These are phyloP conservation scores for Drosophila bifasciata DNA, from an alignment of 1,140 invertebrate species.

Conservation along the genomic window DNA sequence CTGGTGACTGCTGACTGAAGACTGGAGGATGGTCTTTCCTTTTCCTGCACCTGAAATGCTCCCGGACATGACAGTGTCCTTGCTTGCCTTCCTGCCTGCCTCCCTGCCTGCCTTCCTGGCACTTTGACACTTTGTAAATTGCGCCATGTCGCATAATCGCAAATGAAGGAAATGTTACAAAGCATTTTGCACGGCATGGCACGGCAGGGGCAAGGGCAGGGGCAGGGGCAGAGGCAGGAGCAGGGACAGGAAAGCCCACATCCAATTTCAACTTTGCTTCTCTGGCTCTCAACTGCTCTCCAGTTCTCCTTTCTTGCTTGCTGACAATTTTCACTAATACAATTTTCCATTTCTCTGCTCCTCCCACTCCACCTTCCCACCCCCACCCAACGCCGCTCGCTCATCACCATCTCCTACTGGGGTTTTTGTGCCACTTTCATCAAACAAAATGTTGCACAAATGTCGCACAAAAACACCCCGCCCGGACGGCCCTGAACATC, in stretches of 20 bases:
- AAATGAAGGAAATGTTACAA: conserved; percentile 79
- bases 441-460: conserved; percentile 78
- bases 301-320: conserved; percentile 13
- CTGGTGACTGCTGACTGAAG: too few species aligned
- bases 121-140: conserved; percentile 83
- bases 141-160: conserved; percentile 75
- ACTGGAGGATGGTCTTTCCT: too few species aligned
- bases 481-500: background rate
- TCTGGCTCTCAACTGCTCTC: conserved; percentile 8
- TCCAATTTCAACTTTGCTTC: conserved; percentile 75
- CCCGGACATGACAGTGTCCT: conserved; percentile 26
- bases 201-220: background rate
- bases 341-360: conserved; percentile 53
- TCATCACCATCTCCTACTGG: conserved; percentile 12
- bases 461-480: conserved; percentile 35
- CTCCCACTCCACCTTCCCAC: conserved; percentile 12
- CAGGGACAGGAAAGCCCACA: conserved; percentile 14
- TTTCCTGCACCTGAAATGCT: conserved; percentile 1
- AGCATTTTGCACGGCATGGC: conserved; percentile 58
- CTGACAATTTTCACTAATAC: conserved; percentile 76
- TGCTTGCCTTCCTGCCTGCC: conserved; percentile 4
- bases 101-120: conserved; percentile 56
- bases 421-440: conserved; percentile 65
- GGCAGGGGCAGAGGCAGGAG: too few species aligned
- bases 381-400: background rate